Conservation (phyloP, 2,113 vertebrate species). For the Vidua chalybeata region DNA sequence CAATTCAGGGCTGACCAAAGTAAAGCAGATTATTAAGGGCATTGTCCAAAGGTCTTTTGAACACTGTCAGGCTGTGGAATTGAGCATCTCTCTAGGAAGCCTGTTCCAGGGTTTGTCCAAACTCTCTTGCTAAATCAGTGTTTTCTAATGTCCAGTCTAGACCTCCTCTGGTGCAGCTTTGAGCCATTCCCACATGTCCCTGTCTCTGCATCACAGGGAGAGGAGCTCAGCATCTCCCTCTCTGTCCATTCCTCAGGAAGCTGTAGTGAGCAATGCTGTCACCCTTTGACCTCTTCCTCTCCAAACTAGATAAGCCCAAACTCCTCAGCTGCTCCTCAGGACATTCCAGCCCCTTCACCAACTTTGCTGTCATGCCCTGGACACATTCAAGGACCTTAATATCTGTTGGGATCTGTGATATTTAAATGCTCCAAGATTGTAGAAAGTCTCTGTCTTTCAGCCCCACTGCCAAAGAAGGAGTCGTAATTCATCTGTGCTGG, state of each 20-base stretch:
- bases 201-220: not conserved
- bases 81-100: not conserved
- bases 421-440: too few species aligned
- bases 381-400: not conserved
- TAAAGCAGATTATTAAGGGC: not conserved
- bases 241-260: not conserved
- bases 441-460: too few species aligned
- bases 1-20: not conserved
- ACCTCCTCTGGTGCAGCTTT: not conserved
- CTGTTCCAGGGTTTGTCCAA: not conserved
- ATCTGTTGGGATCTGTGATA: too few species aligned
- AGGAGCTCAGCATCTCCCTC: not conserved
- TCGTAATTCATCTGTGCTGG: too few species aligned
- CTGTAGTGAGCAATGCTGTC: not conserved
- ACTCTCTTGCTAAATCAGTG: not conserved
- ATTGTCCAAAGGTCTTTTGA: not conserved
- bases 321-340: not conserved
- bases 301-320: not conserved
- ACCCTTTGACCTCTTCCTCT: not conserved
- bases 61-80: not conserved
- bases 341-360: not conserved
- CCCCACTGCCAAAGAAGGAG: too few species aligned
- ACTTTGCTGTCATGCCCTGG: not conserved
- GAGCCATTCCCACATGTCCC: rapidly evolving
- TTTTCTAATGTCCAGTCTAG: not conserved